Evolutionary conservation across 1,140 invertebrate genomes (phyloP), one percentile per base, ranked within the genome.

Genomic region (Lucilia sericata): DNA sequence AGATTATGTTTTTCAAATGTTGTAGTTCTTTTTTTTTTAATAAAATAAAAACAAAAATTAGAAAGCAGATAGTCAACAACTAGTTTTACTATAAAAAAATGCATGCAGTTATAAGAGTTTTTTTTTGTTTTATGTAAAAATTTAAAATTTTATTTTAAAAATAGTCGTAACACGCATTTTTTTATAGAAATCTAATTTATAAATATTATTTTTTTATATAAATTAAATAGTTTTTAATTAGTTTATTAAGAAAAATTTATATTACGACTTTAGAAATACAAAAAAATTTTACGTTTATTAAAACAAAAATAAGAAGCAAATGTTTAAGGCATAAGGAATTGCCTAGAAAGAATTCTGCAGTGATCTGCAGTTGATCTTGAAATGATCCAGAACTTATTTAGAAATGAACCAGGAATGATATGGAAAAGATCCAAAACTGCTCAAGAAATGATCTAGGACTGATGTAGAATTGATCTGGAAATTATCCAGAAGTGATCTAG

Each of bases 1-100:
- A 83, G 74, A 83, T 89, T 85, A 89, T 90, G 88, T 90, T 90
- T 90, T 90, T 90, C 88, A 90, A 90, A 89, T 90, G 88, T 90
- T 89, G 88, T 88, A 88, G 87, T 90, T 87, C 85, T 82, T 86
- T 75, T 85, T 86, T 84, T 82, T 70, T 70, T 17, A 7, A n/a
- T 2, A 2, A 65, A 17, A n/a, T 65, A 17, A 17, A 17, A 19
- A 65, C 8, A 65, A 65, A n/a, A 65, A 65, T 65, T 65, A 17
- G 8, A 65, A 65, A n/a, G 25, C 25, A 30, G 25, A 30, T 1
- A 30, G 1, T 2, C 25, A 30, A 30, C 25, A 30, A 30, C 25
- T 30, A 30, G 25, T 30, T 30, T 30, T 30, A 30, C 2, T 21
- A n/a, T n/a, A n/a, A n/a, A 70, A 70, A 70, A 70, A 70, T 70